Base-by-base conservation (phyloP, 2,888 invertebrate genomes). In the Anthrax anthrax region DNA sequence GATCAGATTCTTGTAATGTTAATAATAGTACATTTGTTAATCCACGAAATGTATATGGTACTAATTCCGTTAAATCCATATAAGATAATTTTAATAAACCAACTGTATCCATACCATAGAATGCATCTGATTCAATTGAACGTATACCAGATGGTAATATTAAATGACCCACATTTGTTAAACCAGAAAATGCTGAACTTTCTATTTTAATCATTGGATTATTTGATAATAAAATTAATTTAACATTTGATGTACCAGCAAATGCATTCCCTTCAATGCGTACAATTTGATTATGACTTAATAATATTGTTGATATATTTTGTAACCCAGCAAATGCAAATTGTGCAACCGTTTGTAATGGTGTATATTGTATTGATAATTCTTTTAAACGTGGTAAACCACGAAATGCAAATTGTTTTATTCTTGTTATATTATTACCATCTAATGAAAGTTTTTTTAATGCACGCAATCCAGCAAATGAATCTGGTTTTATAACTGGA, bases 341-440 rank as follows among this genome's bases (percentile, higher is more conserved):
- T 46, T 84, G 81, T 37, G 87, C 81, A 46, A 92, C 81, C 29
- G 79, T 80, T 43, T 80, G 74, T 44, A 94, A 70, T 3, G 85
- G 86, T 13, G 92, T 91, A 57, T 89, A 81, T 60, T 89, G 88
- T 54, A 94, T 86, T 55, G 86, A 84, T 37, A 88, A 76, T 60
- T 80, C 86, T 58, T 76, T 76, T 9, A 95, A 75, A 14, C 83
- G 76, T 5, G 80, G 80, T 45, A 92, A 68, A 12, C 88, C 88
- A 27, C 85, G 79, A 67, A 94, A 91, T 44, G 90, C 86, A 64
- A 88, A 87, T 43, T 84, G 84, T 57, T 85, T 79, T 56, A 92
- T 84, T 51, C 77, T 74, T 43, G 82, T 78, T 54, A 94, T 84
- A 65, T 88, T 84, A 72, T 94, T 94, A 55, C 84, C 83, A 64